phyloP scores from a whole-genome alignment of 2,113 vertebrate genomes.

The Eulacestoma nigropectus region DNA sequence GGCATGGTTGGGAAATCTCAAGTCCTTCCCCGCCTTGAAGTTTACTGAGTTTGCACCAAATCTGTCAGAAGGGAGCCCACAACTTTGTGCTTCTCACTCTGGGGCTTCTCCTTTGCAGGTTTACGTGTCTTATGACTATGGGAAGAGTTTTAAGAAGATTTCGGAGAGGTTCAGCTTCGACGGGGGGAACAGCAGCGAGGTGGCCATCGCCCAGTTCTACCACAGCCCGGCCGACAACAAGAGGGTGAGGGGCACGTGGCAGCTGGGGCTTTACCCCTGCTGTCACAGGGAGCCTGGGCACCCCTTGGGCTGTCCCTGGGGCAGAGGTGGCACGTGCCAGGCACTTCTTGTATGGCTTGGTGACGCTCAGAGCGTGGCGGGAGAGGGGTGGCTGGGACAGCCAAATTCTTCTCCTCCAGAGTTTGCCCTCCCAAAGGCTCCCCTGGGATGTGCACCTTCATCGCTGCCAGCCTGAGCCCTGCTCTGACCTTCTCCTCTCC shows the following conservation, averaged over 20 bases:
- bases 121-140: conserved; percentile 92
- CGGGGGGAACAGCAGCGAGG: conserved; percentile 67
- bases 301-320: neutral
- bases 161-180: conserved; percentile 81
- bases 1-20: neutral
- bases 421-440: neutral
- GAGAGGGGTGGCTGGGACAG: neutral
- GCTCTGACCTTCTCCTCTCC: neutral
- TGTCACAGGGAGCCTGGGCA: neutral
- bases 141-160: conserved; percentile 83
- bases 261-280: neutral
- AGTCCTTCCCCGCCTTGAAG: fast-evolving
- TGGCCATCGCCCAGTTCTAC: conserved; percentile 94
- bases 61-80: neutral
- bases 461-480: neutral
- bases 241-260: conserved; percentile 74
- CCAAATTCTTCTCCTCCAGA: neutral
- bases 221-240: conserved; percentile 95
- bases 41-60: neutral
- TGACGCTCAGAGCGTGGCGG: fast-evolving
- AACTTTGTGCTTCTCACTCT: neutral
- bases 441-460: fast-evolving
- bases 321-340: neutral
- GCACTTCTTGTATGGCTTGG: neutral
- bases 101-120: conserved; percentile 73